phyloP scores from a whole-genome alignment of 2,113 vertebrate genomes.

The Oenanthe melanoleuca region DNA sequence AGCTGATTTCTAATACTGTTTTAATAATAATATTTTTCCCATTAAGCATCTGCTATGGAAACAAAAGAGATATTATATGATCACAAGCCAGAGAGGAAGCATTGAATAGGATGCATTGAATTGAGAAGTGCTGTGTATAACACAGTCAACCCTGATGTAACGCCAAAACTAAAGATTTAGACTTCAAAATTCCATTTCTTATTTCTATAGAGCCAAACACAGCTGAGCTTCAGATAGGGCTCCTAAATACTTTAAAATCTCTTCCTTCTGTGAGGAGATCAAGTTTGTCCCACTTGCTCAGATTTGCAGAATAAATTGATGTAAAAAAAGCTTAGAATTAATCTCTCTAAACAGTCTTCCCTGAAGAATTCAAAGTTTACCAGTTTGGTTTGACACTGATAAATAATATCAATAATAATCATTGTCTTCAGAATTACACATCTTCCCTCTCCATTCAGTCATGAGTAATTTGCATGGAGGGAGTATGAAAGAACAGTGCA shows the following conservation, averaged over 20 bases:
- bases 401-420: not conserved
- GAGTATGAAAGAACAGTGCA: not conserved
- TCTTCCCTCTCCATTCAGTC: not conserved
- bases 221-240: not conserved
- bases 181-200: not conserved
- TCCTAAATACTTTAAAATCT: not conserved
- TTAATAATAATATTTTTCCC: not conserved
- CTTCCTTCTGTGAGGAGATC: not conserved
- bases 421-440: not conserved
- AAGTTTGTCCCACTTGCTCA: not conserved
- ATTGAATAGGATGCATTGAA: not conserved
- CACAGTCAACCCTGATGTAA: accelerated
- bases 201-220: not conserved
- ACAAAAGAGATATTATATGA: not conserved
- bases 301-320: not conserved
- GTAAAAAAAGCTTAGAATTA: not conserved
- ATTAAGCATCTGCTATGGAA: not conserved
- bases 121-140: not conserved
- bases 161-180: not conserved
- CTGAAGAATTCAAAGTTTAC: not conserved
- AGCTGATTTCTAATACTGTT: not conserved
- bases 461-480: not conserved
- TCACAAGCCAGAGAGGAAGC: not conserved
- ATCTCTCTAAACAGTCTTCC: not conserved
- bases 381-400: not conserved